Conservation (phyloP, 2,797 vertebrate species). For the Luscinia luscinia region DNA sequence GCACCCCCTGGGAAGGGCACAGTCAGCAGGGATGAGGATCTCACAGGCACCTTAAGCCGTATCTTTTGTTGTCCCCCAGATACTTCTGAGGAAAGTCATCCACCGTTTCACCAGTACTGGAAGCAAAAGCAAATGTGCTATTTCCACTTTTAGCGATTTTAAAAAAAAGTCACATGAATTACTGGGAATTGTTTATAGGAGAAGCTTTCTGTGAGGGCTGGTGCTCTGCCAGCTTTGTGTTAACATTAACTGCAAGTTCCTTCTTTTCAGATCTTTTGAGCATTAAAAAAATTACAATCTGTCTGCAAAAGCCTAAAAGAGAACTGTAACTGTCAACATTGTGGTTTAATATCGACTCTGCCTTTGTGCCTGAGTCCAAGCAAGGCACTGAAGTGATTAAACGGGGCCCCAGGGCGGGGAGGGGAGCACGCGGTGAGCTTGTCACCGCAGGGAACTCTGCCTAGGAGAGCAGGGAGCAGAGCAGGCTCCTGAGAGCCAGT, state of each 20-base stretch:
- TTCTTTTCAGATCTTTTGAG: slow-evolving; percentile 63
- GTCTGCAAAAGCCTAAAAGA: slow-evolving; percentile 62
- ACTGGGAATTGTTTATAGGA: slow-evolving; percentile 58
- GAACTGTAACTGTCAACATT: slow-evolving; percentile 54
- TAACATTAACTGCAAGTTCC: slow-evolving; percentile 67
- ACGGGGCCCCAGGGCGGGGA: background rate
- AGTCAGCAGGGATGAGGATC: background rate
- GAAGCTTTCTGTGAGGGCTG: slow-evolving; percentile 60
- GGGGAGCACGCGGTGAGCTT: background rate
- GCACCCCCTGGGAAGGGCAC: background rate
- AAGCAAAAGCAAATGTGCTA: slow-evolving; percentile 39
- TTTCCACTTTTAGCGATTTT: slow-evolving; percentile 54
- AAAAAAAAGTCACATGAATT: slow-evolving; percentile 52
- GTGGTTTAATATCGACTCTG: slow-evolving; percentile 21
- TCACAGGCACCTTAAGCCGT: background rate
- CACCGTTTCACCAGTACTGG: background rate
- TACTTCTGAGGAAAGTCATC: slow-evolving; percentile 41
- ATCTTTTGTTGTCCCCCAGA: slow-evolving; percentile 2
- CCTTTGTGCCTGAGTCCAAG: background rate
- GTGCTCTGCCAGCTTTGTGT: slow-evolving; percentile 66
- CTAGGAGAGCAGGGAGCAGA: background rate
- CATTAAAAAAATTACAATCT: slow-evolving; percentile 67
- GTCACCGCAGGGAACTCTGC: background rate
- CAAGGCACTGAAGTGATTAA: background rate
- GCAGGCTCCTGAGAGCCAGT: background rate